Conservation (phyloP, 2,797 vertebrate genomes). For the Huso huso region DNA sequence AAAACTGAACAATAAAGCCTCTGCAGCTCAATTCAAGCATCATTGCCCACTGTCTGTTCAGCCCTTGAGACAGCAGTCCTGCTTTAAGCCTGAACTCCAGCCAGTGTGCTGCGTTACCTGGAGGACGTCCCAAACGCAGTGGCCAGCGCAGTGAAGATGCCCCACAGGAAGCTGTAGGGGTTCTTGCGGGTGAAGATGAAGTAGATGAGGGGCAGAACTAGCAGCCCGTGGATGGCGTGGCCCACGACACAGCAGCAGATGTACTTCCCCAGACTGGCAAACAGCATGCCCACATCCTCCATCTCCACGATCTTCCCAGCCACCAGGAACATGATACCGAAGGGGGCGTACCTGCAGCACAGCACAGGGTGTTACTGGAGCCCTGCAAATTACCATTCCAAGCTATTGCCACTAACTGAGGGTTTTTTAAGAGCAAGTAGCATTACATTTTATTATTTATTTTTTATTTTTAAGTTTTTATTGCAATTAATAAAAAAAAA, state of each 20-base stretch:
- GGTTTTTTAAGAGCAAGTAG: too few relatives aligned
- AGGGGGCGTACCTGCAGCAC: slow-evolving; percentile 69
- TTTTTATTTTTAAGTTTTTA: too few relatives aligned
- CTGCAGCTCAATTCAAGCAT: too few relatives aligned
- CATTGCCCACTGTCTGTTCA: too few relatives aligned
- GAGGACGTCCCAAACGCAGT: slow-evolving; percentile 84
- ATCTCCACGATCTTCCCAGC: slow-evolving; percentile 81
- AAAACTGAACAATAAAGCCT: too few relatives aligned
- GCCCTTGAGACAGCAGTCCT: not conserved
- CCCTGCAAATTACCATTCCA: too few relatives aligned
- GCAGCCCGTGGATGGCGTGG: slow-evolving; percentile 70
- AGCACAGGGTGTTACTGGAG: not conserved
- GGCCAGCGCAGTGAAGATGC: slow-evolving; percentile 69
- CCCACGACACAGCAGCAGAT: slow-evolving; percentile 77
- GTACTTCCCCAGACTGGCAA: slow-evolving; percentile 78
- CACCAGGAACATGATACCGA: slow-evolving; percentile 88
- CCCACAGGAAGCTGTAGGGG: slow-evolving; percentile 80
- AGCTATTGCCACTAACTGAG: too few relatives aligned
- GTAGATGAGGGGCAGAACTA: slow-evolving; percentile 75
- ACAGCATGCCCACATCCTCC: slow-evolving; percentile 62
- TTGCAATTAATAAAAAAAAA: not conserved
- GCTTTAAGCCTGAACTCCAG: not conserved
- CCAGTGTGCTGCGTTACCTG: slow-evolving; percentile 50
- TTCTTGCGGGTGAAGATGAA: slow-evolving; percentile 74
- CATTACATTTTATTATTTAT: too few relatives aligned